These are phyloP conservation scores for Pemphredon lugubris DNA, from an alignment of 2,888 invertebrate genomes.

Conservation along the genomic window DNA sequence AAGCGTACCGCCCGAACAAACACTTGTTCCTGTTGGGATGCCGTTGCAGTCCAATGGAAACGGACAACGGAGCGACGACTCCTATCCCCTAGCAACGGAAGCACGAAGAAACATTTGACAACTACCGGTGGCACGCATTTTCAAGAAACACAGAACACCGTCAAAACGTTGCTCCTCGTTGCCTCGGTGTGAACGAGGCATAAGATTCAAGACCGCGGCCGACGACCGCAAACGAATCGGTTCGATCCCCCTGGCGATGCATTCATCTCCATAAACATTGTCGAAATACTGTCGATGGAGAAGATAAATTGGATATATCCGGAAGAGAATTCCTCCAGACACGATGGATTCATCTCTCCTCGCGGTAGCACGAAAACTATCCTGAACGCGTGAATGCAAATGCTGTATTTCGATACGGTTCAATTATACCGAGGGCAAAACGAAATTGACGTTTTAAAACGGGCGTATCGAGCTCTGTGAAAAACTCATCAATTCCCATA, in stretches of 20 bases:
- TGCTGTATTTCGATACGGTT: slow-evolving; percentile 19
- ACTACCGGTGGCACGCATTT: too few relatives aligned
- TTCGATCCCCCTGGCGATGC: not conserved
- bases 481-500: slow-evolving; percentile 33
- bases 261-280: slow-evolving; percentile 24
- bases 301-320: slow-evolving; percentile 25
- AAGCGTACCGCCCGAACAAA: too few relatives aligned
- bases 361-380: slow-evolving; percentile 14
- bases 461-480: slow-evolving; percentile 14
- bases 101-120: too few relatives aligned
- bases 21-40: too few relatives aligned
- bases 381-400: slow-evolving; percentile 26
- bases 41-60: too few relatives aligned
- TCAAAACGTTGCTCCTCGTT: too few relatives aligned
- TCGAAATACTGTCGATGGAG: slow-evolving; percentile 13
- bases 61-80: too few relatives aligned
- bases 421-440: not conserved
- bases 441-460: slow-evolving; percentile 35
- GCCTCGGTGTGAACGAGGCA: too few relatives aligned
- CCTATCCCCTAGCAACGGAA: too few relatives aligned
- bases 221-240: not conserved
- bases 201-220: too few relatives aligned
- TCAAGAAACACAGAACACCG: too few relatives aligned
- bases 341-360: slow-evolving; percentile 15
- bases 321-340: slow-evolving; percentile 3